Conservation (phyloP, 2,888 invertebrate genomes). For the Aleiodes testaceus region DNA sequence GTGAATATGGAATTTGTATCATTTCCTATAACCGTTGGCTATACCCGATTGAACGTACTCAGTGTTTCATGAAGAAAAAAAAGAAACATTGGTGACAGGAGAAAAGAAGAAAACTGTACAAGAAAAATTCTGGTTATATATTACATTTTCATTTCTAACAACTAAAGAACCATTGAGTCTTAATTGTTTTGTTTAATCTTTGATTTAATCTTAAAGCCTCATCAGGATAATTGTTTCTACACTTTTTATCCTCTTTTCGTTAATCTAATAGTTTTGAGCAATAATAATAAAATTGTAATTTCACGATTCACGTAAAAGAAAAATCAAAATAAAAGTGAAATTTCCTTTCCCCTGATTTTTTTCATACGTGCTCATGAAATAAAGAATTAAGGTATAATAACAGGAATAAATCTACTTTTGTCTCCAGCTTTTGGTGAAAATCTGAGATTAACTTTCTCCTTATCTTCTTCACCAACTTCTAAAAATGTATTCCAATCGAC, state of each 20-base stretch:
- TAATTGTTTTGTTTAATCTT: too few relatives aligned
- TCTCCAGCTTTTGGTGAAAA: slow-evolving; percentile 88
- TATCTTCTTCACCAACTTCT: slow-evolving; percentile 85
- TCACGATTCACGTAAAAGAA: too few relatives aligned
- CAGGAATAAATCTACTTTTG: slow-evolving; percentile 83
- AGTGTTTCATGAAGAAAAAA: too few relatives aligned
- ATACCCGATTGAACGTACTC: too few relatives aligned
- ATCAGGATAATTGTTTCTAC: too few relatives aligned
- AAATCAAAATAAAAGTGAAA: background rate
- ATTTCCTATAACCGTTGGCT: too few relatives aligned
- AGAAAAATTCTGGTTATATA: background rate
- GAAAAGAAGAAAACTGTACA: too few relatives aligned
- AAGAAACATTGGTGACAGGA: too few relatives aligned
- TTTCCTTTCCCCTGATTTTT: slow-evolving; percentile 5
- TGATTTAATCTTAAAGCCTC: too few relatives aligned
- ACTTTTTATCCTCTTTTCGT: too few relatives aligned
- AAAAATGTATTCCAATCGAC: slow-evolving; percentile 91
- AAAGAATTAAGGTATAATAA: slow-evolving; percentile 79
- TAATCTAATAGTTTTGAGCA: too few relatives aligned
- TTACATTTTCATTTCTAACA: background rate
- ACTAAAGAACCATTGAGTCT: background rate
- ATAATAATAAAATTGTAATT: too few relatives aligned
- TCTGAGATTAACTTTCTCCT: slow-evolving; percentile 83
- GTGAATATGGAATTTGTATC: background rate
- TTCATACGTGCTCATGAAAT: background rate